Evolutionary conservation across 1,140 invertebrate genomes (phyloP).

Genomic region (Papilio helenus): DNA sequence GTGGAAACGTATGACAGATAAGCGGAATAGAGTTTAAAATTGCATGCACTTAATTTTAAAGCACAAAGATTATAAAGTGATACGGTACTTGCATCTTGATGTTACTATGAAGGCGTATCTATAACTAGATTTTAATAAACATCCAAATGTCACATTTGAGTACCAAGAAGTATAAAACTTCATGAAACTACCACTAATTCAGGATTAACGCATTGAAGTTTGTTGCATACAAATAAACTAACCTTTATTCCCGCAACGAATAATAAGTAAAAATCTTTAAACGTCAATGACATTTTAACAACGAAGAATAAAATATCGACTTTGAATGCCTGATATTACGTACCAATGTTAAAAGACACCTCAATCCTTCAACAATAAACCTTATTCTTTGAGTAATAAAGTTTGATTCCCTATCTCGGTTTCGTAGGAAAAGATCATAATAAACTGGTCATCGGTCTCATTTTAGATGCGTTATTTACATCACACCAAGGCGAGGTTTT

Average conservation of each 20-base stretch:
- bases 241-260: constrained; percentile 58
- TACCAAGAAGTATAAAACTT: constrained; percentile 21
- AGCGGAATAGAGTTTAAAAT: background rate
- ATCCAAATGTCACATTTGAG: background rate
- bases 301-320: constrained; percentile 76
- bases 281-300: constrained; percentile 74
- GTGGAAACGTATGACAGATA: background rate
- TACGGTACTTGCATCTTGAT: background rate
- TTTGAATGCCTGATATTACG: constrained; percentile 50
- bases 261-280: constrained; percentile 67
- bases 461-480: constrained; percentile 56
- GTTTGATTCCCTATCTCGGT: constrained; percentile 22
- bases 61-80: background rate
- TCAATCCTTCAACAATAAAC: constrained; percentile 7
- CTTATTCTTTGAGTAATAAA: constrained; percentile 30
- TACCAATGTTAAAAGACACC: constrained; percentile 44
- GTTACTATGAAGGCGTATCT: background rate
- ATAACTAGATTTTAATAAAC: constrained; percentile 2
- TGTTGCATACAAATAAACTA: constrained; percentile 63
- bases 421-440: constrained; percentile 33
- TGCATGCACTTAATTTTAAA: background rate
- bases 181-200: constrained; percentile 27
- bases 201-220: constrained; percentile 55
- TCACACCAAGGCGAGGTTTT: constrained; percentile 63
- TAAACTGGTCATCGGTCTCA: constrained; percentile 45